Conservation (phyloP, 2,888 invertebrate species). For the Tipula lateralis region DNA sequence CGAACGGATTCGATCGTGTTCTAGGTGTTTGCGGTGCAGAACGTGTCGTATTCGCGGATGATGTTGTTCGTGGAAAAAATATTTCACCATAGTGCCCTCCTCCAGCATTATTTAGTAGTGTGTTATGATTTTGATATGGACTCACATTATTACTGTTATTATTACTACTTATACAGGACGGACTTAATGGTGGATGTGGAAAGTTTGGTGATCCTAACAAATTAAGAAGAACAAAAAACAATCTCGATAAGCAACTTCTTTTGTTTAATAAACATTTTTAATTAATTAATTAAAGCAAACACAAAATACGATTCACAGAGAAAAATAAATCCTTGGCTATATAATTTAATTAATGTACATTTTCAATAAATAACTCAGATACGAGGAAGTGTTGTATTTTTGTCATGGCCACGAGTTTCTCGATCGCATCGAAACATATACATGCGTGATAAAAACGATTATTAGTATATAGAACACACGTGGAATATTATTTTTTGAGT, state of each 20-base stretch:
- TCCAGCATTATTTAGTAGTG: conserved; percentile 25
- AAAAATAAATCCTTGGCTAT: not conserved
- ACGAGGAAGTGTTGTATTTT: not conserved
- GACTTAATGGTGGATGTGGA: conserved; percentile 48
- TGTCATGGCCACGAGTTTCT: not conserved
- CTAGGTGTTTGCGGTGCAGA: conserved; percentile 42
- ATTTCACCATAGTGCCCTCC: conserved; percentile 40
- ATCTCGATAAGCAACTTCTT: not conserved
- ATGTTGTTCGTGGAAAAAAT: conserved; percentile 45
- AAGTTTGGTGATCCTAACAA: conserved; percentile 45
- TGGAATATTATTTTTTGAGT: not conserved
- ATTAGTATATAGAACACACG: not conserved
- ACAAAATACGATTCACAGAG: not conserved
- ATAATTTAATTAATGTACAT: not conserved
- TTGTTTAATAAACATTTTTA: not conserved
- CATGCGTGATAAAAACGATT: not conserved
- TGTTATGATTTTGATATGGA: conserved; percentile 20
- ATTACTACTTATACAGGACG: conserved; percentile 45
- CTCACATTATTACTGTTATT: conserved; percentile 39
- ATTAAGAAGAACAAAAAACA: conserved; percentile 31
- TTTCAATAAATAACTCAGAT: not conserved
- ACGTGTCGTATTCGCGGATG: conserved; percentile 40
- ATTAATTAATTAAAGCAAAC: not conserved
- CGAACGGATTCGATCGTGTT: conserved; percentile 44
- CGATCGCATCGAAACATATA: not conserved